phyloP scores from a whole-genome alignment of 37 sponge, comb jelly and placozoan species.

The Amphimedon queenslandica region DNA sequence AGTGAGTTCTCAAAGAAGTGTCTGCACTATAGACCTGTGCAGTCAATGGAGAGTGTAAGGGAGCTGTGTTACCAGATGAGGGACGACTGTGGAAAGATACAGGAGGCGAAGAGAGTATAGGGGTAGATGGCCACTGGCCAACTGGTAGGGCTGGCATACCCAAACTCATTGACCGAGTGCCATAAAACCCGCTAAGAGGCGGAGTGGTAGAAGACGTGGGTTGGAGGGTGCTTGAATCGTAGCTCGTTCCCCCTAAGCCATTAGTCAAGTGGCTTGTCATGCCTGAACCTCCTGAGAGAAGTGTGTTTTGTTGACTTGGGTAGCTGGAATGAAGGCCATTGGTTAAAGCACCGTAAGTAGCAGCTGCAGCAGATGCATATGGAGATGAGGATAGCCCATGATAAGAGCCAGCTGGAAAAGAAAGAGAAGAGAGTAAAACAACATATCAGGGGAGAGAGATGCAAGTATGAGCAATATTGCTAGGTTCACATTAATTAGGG shows the following conservation, averaged over 20 bases:
- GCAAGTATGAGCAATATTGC: too few species aligned
- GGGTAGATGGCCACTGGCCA: slow-evolving; percentile 35
- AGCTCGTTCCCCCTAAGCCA: neutral
- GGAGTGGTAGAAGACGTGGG: neutral
- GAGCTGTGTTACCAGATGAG: slow-evolving; percentile 26
- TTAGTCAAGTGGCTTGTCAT: neutral
- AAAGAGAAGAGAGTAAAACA: neutral
- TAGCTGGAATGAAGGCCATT: slow-evolving; percentile 1
- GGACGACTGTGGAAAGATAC: slow-evolving; percentile 21
- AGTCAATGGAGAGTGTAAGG: slow-evolving; percentile 61
- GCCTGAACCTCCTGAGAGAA: neutral
- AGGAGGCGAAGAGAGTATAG: slow-evolving; percentile 14
- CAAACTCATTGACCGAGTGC: slow-evolving; percentile 17
- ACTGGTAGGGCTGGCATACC: slow-evolving; percentile 33
- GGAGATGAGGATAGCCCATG: slow-evolving; percentile 2
- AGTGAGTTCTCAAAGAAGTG: slow-evolving; percentile 21
- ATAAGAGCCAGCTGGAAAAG: neutral
- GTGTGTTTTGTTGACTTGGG: neutral
- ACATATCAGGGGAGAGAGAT: too few species aligned
- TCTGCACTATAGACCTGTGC: slow-evolving; percentile 57
- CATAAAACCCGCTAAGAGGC: slow-evolving; percentile 14
- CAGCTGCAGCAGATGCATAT: neutral
- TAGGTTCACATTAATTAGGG: too few species aligned
- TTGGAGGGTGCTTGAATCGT: neutral
- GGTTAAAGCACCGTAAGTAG: neutral